Base-by-base conservation (phyloP, 1,140 invertebrate genomes). In the Aphelenchoides fujianensis region DNA sequence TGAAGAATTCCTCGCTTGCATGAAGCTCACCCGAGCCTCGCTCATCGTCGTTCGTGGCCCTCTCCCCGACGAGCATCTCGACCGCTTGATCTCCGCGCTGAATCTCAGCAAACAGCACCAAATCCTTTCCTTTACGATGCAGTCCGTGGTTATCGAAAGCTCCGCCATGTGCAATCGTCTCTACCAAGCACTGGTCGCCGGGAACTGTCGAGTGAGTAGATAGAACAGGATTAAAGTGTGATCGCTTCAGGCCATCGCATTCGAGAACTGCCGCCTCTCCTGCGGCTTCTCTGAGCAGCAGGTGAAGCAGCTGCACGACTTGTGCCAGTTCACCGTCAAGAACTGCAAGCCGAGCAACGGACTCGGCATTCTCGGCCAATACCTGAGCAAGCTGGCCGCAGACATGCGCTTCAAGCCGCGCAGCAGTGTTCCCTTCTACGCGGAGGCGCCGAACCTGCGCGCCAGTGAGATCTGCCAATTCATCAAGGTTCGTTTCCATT, bases 281-380 rank as follows among this genome's bases (percentile, higher is more conserved):
- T 66, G 63, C 63, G 63, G 63, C n/a, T 66, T 66, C 3, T n/a
- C 31, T n/a, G 12, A 34, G n/a, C 12, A 16, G 30, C 63, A 66
- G 53, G 19, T 30, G 12, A 30, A 30, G n/a, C 63, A 37, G 1
- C n/a, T 66, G 16, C 16, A 66, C 23, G 63, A 66, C 30, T 30
- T 66, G 27, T 36, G 31, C 32, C 63, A 66, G 36, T 66, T 66
- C 53, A 66, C 63, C 19, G 63, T 66, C 63, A 66, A 66, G 31
- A 37, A 66, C 31, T 66, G 63, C 36, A 37, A 16, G 32, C 34
- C 63, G 12, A 5, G 5, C 7, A 66, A 36, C 16, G 63, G 63
- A 31, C 2, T 66, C 36, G 36, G 36, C 12, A 34, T 66, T 35
- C 32, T 66, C 12, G 31, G 36, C 34, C 16, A 36, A 66, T 66